A percentile compares a stretch with the other conserved stretches of the same genome.
Conservation (phyloP, 2,888 invertebrate species). For the Coelogynopora nodosa region DNA sequence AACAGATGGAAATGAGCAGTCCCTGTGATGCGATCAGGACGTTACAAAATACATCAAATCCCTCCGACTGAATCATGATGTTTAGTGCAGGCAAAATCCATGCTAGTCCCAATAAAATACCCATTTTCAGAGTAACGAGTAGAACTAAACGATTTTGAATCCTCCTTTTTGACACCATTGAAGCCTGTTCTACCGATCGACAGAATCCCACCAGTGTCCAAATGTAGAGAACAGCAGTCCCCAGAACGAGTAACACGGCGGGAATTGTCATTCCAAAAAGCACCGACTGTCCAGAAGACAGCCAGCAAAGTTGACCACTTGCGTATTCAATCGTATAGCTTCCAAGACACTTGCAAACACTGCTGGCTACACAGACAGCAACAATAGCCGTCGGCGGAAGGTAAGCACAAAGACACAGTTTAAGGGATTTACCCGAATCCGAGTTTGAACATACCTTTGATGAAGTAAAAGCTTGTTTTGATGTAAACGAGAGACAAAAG, state of each 20-base stretch:
- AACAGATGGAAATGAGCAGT: not conserved
- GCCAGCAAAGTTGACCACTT: slow-evolving; percentile 1
- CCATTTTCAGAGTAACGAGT: not conserved
- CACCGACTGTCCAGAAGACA: not conserved
- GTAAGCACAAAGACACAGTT: not conserved
- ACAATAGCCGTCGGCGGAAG: not conserved
- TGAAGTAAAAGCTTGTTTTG: not conserved
- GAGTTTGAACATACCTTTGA: not conserved
- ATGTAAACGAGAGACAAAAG: not conserved
- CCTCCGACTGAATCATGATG: not conserved
- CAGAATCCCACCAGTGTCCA: not conserved
- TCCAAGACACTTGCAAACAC: slow-evolving; percentile 25
- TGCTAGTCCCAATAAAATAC: not conserved
- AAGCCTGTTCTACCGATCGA: not conserved
- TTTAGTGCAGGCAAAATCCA: slow-evolving; percentile 34
- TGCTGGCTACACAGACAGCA: not conserved
- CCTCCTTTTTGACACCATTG: no score
- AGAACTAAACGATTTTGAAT: not conserved
- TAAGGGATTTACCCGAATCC: not conserved
- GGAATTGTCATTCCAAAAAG: slow-evolving; percentile 37
- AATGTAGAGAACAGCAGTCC: not conserved
- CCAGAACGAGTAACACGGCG: not conserved
- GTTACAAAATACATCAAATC: slow-evolving; percentile 32
- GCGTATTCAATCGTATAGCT: not conserved
- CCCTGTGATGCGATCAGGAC: slow-evolving; percentile 36